A percentile compares a stretch with the other conserved stretches of the same genome.
Evolutionary conservation across 2,888 invertebrate species (phyloP).

Genomic region (Caenorhabditis plicata): DNA sequence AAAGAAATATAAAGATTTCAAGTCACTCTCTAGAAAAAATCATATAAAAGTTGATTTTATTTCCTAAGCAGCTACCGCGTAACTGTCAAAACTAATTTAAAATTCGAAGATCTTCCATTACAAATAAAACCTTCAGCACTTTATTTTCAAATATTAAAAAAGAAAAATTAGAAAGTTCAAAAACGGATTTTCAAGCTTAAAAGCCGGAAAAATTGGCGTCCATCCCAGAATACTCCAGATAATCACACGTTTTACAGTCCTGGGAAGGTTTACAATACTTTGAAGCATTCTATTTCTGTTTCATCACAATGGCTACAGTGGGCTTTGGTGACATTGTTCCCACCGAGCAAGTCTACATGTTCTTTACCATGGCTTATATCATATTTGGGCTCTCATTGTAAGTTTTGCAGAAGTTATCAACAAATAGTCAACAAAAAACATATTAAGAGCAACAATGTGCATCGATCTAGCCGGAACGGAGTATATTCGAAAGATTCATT

Average conservation of each 20-base stretch:
- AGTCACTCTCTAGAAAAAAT: too few species aligned
- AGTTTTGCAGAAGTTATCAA: constrained; percentile 2
- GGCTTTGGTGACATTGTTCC: constrained; percentile 65
- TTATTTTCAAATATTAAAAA: too few species aligned
- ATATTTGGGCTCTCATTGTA: constrained; percentile 64
- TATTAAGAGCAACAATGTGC: constrained; percentile 64
- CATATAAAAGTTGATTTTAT: too few species aligned
- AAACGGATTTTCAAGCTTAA: too few species aligned
- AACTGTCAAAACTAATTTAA: too few species aligned
- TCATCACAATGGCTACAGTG: constrained; percentile 66
- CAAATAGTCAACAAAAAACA: not conserved
- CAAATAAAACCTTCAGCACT: too few species aligned
- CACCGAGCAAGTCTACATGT: constrained; percentile 63
- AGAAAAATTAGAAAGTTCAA: too few species aligned
- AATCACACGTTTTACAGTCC: constrained; percentile 24
- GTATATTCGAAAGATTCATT: constrained; percentile 64
- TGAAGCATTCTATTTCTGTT: constrained; percentile 66
- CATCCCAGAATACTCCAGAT: not conserved
- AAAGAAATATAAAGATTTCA: too few species aligned
- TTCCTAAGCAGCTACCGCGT: too few species aligned
- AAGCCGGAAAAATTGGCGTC: not conserved
- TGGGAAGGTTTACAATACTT: constrained; percentile 62
- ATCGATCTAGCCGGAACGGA: constrained; percentile 65
- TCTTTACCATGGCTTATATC: constrained; percentile 65
- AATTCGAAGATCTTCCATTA: too few species aligned